A percentile compares a stretch with the other conserved stretches of the same genome.
Evolutionary conservation across 2,113 vertebrate genomes (phyloP).

Genomic region (Poecilia latipinna): DNA sequence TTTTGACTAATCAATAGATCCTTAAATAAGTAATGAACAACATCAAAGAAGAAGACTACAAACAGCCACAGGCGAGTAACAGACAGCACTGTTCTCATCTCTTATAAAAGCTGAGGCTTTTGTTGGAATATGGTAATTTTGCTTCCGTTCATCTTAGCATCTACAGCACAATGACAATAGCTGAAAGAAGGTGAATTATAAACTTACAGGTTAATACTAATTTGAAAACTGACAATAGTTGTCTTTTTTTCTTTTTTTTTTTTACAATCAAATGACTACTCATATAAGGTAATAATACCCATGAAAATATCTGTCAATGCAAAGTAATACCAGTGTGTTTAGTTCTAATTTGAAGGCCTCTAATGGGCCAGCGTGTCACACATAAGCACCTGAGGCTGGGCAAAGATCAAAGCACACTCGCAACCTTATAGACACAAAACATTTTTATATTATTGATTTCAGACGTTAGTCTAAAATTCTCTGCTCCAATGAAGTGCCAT

Average conservation of each 20-base stretch:
- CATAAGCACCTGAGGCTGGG: background rate
- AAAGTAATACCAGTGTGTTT: background rate
- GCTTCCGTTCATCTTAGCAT: slow-evolving; percentile 46
- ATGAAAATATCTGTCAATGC: background rate
- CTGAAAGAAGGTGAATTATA: background rate
- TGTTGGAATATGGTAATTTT: slow-evolving; percentile 69
- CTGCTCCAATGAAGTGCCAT: background rate
- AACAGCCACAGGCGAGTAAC: slow-evolving; percentile 68
- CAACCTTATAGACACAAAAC: background rate
- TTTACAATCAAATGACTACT: background rate
- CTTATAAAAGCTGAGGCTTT: slow-evolving; percentile 60
- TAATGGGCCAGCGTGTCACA: too few relatives aligned
- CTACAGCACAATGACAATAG: slow-evolving; percentile 34
- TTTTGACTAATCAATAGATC: slow-evolving; percentile 77
- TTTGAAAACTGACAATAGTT: background rate
- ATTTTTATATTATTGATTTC: background rate
- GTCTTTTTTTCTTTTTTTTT: background rate
- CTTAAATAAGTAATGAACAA: slow-evolving; percentile 74
- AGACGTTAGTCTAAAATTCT: background rate
- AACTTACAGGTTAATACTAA: slow-evolving; percentile 1
- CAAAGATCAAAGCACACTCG: background rate
- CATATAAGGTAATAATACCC: background rate
- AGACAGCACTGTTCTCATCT: slow-evolving; percentile 68
- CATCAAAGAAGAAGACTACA: slow-evolving; percentile 67
- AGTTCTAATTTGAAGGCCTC: too few relatives aligned